Percentiles rank a stretch among this genome's conserved stretches.
These are phyloP conservation scores for Rhabditoides inermis DNA, from an alignment of 2,888 invertebrate species.

Conservation along the genomic window DNA sequence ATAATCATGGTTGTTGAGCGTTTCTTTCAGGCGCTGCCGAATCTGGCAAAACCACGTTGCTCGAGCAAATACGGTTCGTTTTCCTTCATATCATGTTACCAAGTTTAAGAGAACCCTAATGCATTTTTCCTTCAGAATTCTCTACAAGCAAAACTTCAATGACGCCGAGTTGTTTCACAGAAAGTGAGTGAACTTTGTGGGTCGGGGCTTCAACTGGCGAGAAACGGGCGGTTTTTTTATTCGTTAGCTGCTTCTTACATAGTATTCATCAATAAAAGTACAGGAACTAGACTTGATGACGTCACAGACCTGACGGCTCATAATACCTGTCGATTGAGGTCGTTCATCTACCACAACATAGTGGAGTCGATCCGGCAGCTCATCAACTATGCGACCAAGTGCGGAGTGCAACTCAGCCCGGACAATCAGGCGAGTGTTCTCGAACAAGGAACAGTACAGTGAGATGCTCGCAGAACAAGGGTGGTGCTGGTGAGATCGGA, in stretches of 20 bases:
- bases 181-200: too few relatives aligned
- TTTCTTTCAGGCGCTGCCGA: conserved; percentile 32
- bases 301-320: too few relatives aligned
- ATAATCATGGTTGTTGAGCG: background rate
- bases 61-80: conserved; percentile 31
- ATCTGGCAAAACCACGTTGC: conserved; percentile 42
- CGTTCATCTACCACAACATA: conserved; percentile 37
- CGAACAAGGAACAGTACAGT: background rate
- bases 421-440: conserved; percentile 23
- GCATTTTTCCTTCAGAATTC: conserved; percentile 9
- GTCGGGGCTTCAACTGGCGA: too few relatives aligned
- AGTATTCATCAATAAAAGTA: too few relatives aligned
- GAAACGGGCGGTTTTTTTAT: too few relatives aligned
- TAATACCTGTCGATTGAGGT: too few relatives aligned
- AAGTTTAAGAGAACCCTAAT: conserved; percentile 1
- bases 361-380: conserved; percentile 25
- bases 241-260: too few relatives aligned
- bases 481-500: too few relatives aligned
- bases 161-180: conserved; percentile 36
- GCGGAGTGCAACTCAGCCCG: conserved; percentile 15
- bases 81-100: conserved; percentile 10
- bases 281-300: too few relatives aligned
- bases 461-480: too few relatives aligned
- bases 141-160: conserved; percentile 25
- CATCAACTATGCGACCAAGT: conserved; percentile 18